These are phyloP conservation scores for Bombus waltoni DNA, from an alignment of 1,140 invertebrate genomes.

Conservation along the genomic window DNA sequence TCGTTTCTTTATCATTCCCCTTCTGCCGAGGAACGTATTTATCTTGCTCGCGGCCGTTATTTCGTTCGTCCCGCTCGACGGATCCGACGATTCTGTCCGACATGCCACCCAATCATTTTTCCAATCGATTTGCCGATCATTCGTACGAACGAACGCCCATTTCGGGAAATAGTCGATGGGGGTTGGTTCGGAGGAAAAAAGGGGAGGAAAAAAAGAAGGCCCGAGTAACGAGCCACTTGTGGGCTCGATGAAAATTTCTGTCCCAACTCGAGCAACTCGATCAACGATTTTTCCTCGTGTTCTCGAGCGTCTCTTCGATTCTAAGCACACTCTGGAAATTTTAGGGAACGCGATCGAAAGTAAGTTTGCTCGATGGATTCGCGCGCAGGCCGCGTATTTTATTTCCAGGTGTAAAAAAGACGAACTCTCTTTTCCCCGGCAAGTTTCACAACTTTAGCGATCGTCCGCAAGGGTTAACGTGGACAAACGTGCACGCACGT, in stretches of 20 bases:
- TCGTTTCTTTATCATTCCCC: not conserved
- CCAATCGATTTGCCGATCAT: constrained; percentile 48
- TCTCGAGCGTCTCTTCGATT: not conserved
- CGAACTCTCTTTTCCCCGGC: no score
- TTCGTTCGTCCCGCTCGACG: constrained; percentile 17
- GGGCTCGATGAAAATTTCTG: constrained; percentile 19
- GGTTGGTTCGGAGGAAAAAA: not conserved
- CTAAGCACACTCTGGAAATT: not conserved
- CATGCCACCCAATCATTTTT: constrained; percentile 41
- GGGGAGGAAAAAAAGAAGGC: not conserved
- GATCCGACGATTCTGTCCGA: constrained; percentile 17
- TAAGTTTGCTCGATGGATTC: not conserved
- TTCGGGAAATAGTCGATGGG: constrained; percentile 15
- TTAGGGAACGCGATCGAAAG: not conserved
- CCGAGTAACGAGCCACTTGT: constrained; percentile 34
- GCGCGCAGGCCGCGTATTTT: no score
- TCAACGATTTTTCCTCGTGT: not conserved
- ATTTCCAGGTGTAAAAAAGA: no score
- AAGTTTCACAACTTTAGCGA: no score
- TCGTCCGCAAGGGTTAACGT: no score
- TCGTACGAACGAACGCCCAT: constrained; percentile 29
- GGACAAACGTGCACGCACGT: no score
- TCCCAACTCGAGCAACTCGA: not conserved
- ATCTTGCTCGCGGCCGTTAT: constrained; percentile 31
- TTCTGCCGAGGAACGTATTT: not conserved